Evolutionary conservation across 2,888 invertebrate genomes (phyloP).

Genomic region (Therioaphis trifolii): DNA sequence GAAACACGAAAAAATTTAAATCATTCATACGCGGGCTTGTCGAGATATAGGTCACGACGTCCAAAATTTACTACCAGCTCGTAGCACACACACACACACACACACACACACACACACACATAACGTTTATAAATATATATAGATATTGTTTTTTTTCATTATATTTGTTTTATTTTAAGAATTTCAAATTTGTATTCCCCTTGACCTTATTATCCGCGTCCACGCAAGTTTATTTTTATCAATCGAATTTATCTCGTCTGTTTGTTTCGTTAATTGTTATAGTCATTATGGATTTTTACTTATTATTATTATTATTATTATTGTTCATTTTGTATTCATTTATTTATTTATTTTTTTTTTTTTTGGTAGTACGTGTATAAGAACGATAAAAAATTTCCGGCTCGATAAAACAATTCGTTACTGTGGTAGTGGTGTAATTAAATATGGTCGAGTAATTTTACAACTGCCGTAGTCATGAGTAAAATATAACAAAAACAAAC

Average conservation of each 20-base stretch:
- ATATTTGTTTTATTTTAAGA: conserved; percentile 17
- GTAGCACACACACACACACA: no score
- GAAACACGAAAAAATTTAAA: neutral
- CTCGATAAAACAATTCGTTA: neutral
- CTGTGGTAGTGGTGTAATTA: conserved; percentile 5
- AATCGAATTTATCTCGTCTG: no score
- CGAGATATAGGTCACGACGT: neutral
- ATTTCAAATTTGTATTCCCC: neutral
- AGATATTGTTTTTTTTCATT: conserved; percentile 16
- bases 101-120: no score
- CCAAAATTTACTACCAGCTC: neutral
- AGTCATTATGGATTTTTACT: no score
- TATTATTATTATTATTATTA: no score
- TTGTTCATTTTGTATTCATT: no score
- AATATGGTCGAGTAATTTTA: neutral
- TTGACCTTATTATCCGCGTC: neutral
- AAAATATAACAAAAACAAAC: no score
- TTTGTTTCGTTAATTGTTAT: no score
- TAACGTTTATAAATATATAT: no score
- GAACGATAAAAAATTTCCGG: neutral
- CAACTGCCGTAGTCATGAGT: neutral
- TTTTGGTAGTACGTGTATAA: no score
- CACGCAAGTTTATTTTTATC: neutral
- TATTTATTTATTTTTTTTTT: neutral
- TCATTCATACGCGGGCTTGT: neutral